Percentiles rank a stretch among this genome's conserved stretches.
These are phyloP conservation scores for Agonopterix arenella DNA, from an alignment of 2,888 invertebrate species.

Conservation along the genomic window DNA sequence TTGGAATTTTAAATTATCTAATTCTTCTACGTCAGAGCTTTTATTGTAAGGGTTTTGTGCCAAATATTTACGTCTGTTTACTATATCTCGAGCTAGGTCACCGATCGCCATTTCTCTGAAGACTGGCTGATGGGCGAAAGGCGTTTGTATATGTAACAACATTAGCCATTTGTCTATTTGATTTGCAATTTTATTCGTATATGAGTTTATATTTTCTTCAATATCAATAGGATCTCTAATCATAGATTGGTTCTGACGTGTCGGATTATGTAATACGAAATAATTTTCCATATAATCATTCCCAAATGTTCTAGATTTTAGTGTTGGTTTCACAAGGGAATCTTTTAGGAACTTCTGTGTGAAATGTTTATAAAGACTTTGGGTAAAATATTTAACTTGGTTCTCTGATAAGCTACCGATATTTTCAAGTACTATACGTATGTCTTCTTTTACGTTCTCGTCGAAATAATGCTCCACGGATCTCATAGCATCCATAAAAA, in stretches of 20 bases:
- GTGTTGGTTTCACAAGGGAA: no score
- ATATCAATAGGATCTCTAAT: not conserved
- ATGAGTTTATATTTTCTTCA: not conserved
- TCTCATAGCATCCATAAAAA: slow-evolving; percentile 1
- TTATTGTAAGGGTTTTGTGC: slow-evolving; percentile 1
- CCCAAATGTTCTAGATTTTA: no score
- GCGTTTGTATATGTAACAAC: slow-evolving; percentile 1
- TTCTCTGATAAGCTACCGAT: slow-evolving; percentile 7
- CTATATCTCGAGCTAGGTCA: slow-evolving; percentile 12
- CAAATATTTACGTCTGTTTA: slow-evolving; percentile 11
- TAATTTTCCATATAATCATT: no score
- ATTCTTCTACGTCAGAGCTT: slow-evolving; percentile 6
- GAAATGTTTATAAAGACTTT: not conserved
- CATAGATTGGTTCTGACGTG: no score
- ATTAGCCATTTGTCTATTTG: slow-evolving; percentile 10
- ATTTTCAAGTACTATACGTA: slow-evolving; percentile 1
- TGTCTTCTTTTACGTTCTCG: slow-evolving; percentile 1
- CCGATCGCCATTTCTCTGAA: slow-evolving; percentile 3
- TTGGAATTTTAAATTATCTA: slow-evolving; percentile 11
- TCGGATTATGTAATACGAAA: no score
- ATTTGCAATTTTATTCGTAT: not conserved
- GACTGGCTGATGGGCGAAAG: not conserved
- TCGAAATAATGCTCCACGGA: not conserved
- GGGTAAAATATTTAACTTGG: slow-evolving; percentile 9
- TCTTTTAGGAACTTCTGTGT: not conserved